Percentiles rank a stretch among this genome's conserved stretches.
Conservation (phyloP, 2,888 invertebrate genomes). For the Osedax frankpressi region DNA sequence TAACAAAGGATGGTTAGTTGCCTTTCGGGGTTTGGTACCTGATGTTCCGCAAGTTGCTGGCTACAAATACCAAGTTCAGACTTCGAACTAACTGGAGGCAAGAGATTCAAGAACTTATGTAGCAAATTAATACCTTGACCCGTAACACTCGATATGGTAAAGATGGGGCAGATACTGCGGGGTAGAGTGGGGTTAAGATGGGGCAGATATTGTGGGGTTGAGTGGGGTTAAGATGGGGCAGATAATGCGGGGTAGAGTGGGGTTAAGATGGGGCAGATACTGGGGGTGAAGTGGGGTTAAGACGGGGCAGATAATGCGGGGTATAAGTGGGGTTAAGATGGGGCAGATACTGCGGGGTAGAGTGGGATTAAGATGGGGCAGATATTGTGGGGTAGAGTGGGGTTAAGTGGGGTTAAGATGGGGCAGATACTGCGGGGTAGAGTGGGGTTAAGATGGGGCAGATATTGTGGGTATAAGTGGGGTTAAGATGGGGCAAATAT, state of each 20-base stretch:
- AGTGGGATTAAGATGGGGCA: too few species aligned
- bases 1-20: not conserved
- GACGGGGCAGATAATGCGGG: too few species aligned
- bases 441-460: not conserved
- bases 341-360: too few species aligned
- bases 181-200: conserved; percentile 42
- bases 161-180: conserved; percentile 46
- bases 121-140: conserved; percentile 68
- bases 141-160: conserved; percentile 69
- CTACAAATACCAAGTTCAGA: conserved; percentile 60
- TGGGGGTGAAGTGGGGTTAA: not conserved
- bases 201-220: conserved; percentile 41
- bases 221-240: conserved; percentile 34
- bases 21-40: conserved; percentile 52
- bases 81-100: conserved; percentile 47
- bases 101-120: conserved; percentile 70
- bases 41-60: conserved; percentile 70
- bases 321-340: too few species aligned
- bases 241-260: not conserved
- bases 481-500: too few species aligned
- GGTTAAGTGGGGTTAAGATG: not conserved
- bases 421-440: not conserved
- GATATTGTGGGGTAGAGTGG: not conserved
- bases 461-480: too few species aligned
- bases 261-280: conserved; percentile 3